Evolutionary conservation across 2,797 vertebrate genomes (phyloP).

Genomic region (Sibirionetta formosa): DNA sequence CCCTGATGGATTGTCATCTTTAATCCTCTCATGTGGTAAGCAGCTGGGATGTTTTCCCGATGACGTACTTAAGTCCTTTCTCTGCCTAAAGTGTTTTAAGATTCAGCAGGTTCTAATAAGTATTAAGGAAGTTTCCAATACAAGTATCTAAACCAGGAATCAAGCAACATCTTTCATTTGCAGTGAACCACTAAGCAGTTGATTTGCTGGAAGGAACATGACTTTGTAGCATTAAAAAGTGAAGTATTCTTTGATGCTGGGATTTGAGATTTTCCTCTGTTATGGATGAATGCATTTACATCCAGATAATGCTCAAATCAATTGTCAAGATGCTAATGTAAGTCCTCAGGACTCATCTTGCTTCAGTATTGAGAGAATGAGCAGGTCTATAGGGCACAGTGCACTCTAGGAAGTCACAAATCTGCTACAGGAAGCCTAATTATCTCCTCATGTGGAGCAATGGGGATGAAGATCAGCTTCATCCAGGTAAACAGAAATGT

Average conservation of each 20-base stretch:
- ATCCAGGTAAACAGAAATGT: neutral
- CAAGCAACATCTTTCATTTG: slow-evolving; percentile 9
- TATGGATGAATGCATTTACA: neutral
- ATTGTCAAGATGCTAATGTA: neutral
- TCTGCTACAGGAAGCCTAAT: neutral
- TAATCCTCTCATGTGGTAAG: slow-evolving; percentile 25
- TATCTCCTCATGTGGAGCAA: neutral
- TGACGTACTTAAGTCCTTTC: neutral
- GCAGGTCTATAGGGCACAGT: neutral
- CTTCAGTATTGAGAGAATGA: neutral
- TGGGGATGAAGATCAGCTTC: neutral
- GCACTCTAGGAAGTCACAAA: neutral
- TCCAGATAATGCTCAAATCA: neutral
- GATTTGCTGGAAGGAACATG: slow-evolving; percentile 16
- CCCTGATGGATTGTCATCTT: neutral
- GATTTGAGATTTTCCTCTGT: slow-evolving; percentile 30
- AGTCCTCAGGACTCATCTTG: neutral
- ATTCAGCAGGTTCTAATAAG: slow-evolving; percentile 46
- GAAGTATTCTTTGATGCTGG: slow-evolving; percentile 43
- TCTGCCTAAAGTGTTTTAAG: neutral
- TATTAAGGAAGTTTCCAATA: slow-evolving; percentile 36
- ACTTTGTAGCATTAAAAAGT: neutral
- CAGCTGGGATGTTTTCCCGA: slow-evolving; percentile 35
- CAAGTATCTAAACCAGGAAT: slow-evolving; percentile 19
- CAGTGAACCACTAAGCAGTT: slow-evolving; percentile 28